A percentile compares a stretch with the other conserved stretches of the same genome.
Conservation (phyloP, 2,888 invertebrate species). For the Apantesis nais region DNA sequence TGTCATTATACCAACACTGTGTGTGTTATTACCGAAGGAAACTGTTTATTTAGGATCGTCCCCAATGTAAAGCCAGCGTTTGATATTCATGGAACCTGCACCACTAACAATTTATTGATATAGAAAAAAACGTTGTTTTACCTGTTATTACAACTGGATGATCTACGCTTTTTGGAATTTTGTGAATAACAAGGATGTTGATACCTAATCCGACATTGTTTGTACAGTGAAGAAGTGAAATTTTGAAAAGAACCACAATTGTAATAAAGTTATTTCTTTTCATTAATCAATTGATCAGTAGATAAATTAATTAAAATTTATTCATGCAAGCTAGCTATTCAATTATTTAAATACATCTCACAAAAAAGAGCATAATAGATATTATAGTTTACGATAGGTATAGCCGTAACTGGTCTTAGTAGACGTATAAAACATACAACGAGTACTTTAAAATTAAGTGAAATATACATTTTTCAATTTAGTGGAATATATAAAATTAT, state of each 20-base stretch:
- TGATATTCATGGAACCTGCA: conserved; percentile 42
- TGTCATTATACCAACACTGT: conserved; percentile 43
- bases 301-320: background rate
- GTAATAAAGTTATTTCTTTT: background rate
- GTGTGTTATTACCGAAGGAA: conserved; percentile 38
- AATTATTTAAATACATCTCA: too few relatives aligned
- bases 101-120: conserved; percentile 43
- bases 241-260: background rate
- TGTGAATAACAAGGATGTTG: background rate
- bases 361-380: too few relatives aligned
- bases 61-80: conserved; percentile 35
- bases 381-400: too few relatives aligned
- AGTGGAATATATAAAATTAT: too few relatives aligned
- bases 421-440: too few relatives aligned
- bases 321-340: too few relatives aligned
- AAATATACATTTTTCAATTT: too few relatives aligned
- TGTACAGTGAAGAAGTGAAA: background rate
- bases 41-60: conserved; percentile 44
- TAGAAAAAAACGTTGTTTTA: conserved; percentile 25
- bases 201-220: background rate
- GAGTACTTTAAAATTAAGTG: too few relatives aligned
- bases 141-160: conserved; percentile 19
- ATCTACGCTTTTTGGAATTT: background rate
- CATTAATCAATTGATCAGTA: background rate
- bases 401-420: too few relatives aligned